These are phyloP conservation scores for Oostethus manadensis DNA, from an alignment of 2,113 vertebrate species.

Conservation along the genomic window DNA sequence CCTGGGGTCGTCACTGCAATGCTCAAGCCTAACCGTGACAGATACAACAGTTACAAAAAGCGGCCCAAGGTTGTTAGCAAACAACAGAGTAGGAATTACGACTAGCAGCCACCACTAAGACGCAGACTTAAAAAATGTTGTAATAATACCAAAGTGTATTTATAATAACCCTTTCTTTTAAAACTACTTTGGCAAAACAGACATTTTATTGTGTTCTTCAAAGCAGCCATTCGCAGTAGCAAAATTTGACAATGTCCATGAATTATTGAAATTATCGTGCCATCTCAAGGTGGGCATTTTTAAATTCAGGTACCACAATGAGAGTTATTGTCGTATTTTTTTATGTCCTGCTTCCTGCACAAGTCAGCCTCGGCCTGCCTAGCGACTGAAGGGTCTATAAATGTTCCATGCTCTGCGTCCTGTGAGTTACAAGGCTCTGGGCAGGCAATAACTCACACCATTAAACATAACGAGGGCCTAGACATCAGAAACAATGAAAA, in stretches of 20 bases:
- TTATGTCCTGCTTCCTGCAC: conserved; percentile 30
- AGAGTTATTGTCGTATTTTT: conserved; percentile 21
- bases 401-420: conserved; percentile 59
- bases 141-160: not conserved
- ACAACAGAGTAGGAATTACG: too few species aligned
- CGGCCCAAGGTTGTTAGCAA: too few species aligned
- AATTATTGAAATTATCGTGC: conserved; percentile 31
- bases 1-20: too few species aligned
- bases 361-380: conserved; percentile 33
- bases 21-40: too few species aligned
- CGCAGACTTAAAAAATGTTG: not conserved
- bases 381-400: conserved; percentile 59
- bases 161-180: conserved; percentile 55
- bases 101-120: too few species aligned
- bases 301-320: conserved; percentile 24
- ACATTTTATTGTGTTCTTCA: conserved; percentile 36
- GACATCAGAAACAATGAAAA: conserved; percentile 58
- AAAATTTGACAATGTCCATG: conserved; percentile 17
- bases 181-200: not conserved
- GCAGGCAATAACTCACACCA: conserved; percentile 73
- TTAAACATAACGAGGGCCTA: conserved; percentile 73
- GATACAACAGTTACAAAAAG: too few species aligned
- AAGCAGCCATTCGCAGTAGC: conserved; percentile 27
- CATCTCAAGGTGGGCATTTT: conserved; percentile 28
- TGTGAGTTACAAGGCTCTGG: conserved; percentile 66